These are phyloP conservation scores for Lepilemur septentrionalis DNA, from an alignment of 2,797 vertebrate genomes.

Conservation along the genomic window DNA sequence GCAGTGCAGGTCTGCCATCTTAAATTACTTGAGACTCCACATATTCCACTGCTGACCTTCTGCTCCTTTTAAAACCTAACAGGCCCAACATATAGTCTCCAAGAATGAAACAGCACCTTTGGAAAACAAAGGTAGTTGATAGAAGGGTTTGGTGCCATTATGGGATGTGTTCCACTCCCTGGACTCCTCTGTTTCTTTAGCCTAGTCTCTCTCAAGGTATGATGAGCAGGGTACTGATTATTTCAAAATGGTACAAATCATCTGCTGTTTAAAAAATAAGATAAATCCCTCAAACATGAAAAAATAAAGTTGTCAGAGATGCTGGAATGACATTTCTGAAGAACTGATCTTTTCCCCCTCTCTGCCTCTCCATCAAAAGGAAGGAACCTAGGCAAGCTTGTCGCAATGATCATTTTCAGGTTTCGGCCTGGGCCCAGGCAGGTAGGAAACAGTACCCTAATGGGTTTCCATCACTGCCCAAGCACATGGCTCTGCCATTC, in stretches of 20 bases:
- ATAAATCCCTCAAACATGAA: neutral
- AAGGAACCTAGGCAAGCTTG: neutral
- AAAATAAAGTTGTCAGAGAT: neutral
- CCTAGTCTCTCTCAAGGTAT: neutral
- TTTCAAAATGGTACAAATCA: conserved; percentile 52
- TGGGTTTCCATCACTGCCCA: neutral
- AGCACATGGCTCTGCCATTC: neutral
- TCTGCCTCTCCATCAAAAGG: neutral
- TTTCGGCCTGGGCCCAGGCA: neutral
- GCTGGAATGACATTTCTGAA: neutral
- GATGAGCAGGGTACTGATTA: conserved; percentile 28
- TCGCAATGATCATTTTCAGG: neutral
- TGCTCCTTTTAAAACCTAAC: neutral
- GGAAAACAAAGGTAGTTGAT: neutral
- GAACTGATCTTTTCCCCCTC: neutral
- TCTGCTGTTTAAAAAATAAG: conserved; percentile 29
- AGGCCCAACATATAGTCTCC: neutral
- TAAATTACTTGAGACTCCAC: neutral
- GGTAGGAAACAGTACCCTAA: neutral
- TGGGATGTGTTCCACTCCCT: fast-evolving
- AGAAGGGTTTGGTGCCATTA: neutral
- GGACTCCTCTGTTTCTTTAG: neutral
- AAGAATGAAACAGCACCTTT: neutral
- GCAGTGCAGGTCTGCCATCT: neutral
- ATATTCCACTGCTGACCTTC: neutral